Evolutionary conservation across 1,140 invertebrate species (phyloP).

Genomic region (Nephotettix cincticeps): DNA sequence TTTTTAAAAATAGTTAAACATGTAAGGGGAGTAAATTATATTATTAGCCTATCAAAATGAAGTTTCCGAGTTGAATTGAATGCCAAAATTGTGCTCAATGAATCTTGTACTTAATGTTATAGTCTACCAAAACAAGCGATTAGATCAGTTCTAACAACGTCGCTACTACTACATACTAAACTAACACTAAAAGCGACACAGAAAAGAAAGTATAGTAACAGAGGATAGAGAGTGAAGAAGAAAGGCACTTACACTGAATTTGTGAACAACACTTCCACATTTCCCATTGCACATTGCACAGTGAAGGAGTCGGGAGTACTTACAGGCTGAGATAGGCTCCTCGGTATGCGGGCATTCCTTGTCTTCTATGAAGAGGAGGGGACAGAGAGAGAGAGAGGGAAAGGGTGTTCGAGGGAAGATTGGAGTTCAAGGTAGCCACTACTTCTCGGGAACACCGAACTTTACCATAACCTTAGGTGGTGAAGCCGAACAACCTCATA

Average conservation of each 20-base stretch:
- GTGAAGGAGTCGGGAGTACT: conserved; percentile 37
- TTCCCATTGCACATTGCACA: conserved; percentile 22
- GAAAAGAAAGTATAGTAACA: background rate
- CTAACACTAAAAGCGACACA: conserved; percentile 11
- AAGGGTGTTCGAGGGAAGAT: background rate
- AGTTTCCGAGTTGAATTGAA: too few species aligned
- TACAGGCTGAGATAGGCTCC: conserved; percentile 50
- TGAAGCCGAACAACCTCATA: background rate
- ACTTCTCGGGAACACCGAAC: conserved; percentile 20
- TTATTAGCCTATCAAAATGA: too few species aligned
- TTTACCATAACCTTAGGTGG: background rate
- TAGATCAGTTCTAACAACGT: too few species aligned
- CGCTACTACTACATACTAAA: background rate
- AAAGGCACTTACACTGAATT: conserved; percentile 21
- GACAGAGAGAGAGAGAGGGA: conserved; percentile 51
- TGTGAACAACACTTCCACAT: conserved; percentile 17
- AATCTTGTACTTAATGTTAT: too few species aligned
- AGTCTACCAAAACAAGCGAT: too few species aligned
- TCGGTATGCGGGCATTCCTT: conserved; percentile 49
- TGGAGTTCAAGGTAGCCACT: conserved; percentile 17
- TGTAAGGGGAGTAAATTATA: too few species aligned
- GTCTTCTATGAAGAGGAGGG: conserved; percentile 49
- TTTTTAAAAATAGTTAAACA: too few species aligned
- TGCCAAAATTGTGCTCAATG: too few species aligned
- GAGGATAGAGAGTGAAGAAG: conserved; percentile 19